phyloP scores from a whole-genome alignment of 2,888 invertebrate species.

The Trichacis sp. region DNA sequence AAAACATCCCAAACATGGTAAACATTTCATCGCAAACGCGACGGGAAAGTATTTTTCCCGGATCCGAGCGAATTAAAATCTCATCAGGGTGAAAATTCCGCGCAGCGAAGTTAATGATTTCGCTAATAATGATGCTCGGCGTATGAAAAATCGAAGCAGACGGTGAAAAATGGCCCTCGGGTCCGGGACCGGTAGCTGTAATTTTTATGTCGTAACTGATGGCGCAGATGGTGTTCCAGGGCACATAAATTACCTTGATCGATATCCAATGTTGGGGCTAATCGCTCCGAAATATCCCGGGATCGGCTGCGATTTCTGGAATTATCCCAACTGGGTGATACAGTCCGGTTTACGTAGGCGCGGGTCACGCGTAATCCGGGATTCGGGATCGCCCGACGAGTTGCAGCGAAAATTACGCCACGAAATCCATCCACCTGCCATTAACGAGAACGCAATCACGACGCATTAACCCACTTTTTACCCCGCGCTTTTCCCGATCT shows the following conservation, averaged over 20 bases:
- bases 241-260: constrained; percentile 27
- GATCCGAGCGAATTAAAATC: too few relatives aligned
- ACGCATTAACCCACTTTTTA: neutral
- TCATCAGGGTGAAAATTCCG: too few relatives aligned
- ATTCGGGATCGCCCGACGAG: constrained; percentile 31
- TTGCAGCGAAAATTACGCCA: constrained; percentile 33
- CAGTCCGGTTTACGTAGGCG: constrained; percentile 28
- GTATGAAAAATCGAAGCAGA: neutral
- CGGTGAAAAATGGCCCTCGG: constrained; percentile 6
- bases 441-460: constrained; percentile 14
- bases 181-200: neutral
- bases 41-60: too few relatives aligned
- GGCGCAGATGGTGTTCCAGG: constrained; percentile 8
- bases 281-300: constrained; percentile 43
- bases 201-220: constrained; percentile 11
- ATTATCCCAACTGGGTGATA: constrained; percentile 31
- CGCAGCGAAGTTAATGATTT: too few relatives aligned
- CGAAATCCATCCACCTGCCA: constrained; percentile 28
- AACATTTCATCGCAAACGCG: too few relatives aligned
- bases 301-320: constrained; percentile 41
- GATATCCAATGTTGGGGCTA: constrained; percentile 42
- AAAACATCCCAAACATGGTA: too few relatives aligned
- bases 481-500: too few relatives aligned
- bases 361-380: constrained; percentile 37
- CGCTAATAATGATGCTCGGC: neutral